phyloP scores from a whole-genome alignment of 2,888 invertebrate species.

The Hermodice carunculata region DNA sequence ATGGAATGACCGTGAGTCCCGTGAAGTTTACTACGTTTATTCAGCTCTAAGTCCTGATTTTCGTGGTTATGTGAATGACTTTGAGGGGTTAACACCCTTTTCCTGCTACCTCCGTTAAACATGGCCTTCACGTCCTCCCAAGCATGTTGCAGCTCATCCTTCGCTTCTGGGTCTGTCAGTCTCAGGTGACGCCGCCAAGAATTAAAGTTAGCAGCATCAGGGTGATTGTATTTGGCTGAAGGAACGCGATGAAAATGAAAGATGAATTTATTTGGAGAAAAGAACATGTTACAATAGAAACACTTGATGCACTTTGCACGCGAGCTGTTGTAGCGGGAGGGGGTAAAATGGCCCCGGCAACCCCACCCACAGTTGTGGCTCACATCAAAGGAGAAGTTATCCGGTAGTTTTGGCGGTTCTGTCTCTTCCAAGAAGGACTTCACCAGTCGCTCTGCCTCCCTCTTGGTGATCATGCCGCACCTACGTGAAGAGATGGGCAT shows the following conservation, averaged over 20 bases:
- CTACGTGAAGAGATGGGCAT: conserved; percentile 69
- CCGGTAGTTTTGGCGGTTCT: conserved; percentile 79
- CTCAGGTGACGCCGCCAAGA: conserved; percentile 97
- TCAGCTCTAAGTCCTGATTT: no score
- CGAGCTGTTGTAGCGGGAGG: conserved; percentile 76
- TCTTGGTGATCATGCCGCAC: conserved; percentile 90
- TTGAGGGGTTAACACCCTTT: conserved; percentile 75
- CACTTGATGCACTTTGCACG: conserved; percentile 98
- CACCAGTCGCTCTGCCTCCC: conserved; percentile 92
- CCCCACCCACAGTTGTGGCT: conserved; percentile 97
- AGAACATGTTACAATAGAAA: conserved; percentile 91
- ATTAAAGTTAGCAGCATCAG: conserved; percentile 98
- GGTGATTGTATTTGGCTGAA: conserved; percentile 81
- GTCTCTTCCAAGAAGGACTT: conserved; percentile 90
- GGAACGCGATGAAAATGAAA: conserved; percentile 90
- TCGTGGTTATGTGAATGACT: no score
- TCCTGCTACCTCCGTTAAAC: conserved; percentile 97
- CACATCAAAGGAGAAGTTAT: conserved; percentile 94
- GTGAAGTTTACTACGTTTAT: no score
- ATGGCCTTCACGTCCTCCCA: conserved; percentile 99
- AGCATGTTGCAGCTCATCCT: conserved; percentile 74
- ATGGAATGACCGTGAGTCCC: not conserved
- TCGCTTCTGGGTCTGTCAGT: conserved; percentile 75
- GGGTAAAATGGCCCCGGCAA: conserved; percentile 77
- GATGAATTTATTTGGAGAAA: conserved; percentile 98